Evolutionary conservation across 30 jellyfish, hydroid and myxozoan genomes (phyloP), one percentile per base, ranked within the genome.

Genomic region (Clytia hemisphaerica): DNA sequence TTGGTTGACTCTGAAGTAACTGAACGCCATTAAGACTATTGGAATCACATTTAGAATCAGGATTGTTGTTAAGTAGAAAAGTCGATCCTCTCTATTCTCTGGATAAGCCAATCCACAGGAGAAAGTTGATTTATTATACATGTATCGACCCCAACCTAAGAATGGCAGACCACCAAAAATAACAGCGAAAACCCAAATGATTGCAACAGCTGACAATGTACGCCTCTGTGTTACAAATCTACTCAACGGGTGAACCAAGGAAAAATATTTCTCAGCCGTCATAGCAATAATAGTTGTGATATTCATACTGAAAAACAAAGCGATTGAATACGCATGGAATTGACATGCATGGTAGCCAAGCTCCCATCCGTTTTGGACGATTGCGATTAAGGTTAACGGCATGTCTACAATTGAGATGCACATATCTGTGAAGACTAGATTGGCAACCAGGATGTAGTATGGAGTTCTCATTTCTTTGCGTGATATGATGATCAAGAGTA

Each of bases 51-150:
- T 40, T 1, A 79, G 85, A 12, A 71, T 24, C 27, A 79, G 32
- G 2, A 67, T 44, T 6, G 58, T 37, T 36, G 71, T 29, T 18
- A 48, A 36, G 2, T 68, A 67, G 35, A 49, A 58, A 0, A 79
- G 42, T 59, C 49, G 58, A 24, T 79, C 93, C 4, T 24, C 18
- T 7, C 71, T 44, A 6, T n/a, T 70, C 30, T 59, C 60, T n/a
- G 93, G 93, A 42, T 34, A 70, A 10, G 79, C 93, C 21, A 70
- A 37, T 5, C 93, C 93, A 37, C 93, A 79, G 29, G 82, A 51
- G 33, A 50, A 72, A 16, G 93, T 79, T 37, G 93, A 57, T 5
- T 29, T 33, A 50, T 60, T 79, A 4, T 18, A 12, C 1, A 55
- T 78, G 65, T 57, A 79, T 9, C 80, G 33, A 26, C 93, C 75